Percentiles rank a stretch among this genome's conserved stretches.
phyloP scores from a whole-genome alignment of 2,888 invertebrate species.

The Clusia tigrina region DNA sequence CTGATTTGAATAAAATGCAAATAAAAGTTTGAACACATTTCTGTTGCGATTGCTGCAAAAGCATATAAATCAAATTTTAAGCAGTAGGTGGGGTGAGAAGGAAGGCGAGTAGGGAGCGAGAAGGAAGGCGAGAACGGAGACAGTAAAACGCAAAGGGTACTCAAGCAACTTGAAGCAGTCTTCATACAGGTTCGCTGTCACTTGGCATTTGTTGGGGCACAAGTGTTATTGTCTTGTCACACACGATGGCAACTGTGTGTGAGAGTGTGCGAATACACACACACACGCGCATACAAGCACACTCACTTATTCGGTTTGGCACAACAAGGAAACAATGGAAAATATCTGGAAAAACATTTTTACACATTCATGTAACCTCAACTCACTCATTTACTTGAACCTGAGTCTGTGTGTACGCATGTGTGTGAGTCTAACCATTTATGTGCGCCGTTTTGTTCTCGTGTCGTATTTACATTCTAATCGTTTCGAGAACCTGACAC shows the following conservation, averaged over 20 bases:
- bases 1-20: constrained; percentile 66
- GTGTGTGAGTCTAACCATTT: constrained; percentile 38
- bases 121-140: no score
- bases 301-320: background rate
- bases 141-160: no score
- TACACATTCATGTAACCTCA: background rate
- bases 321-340: no score
- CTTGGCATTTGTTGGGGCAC: background rate
- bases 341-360: background rate
- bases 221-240: background rate
- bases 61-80: background rate
- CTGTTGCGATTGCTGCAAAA: background rate
- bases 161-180: background rate
- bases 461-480: constrained; percentile 20
- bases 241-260: background rate
- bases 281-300: background rate
- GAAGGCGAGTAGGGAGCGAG: no score
- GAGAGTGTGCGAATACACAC: background rate
- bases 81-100: no score
- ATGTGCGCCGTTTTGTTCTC: constrained; percentile 35
- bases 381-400: background rate
- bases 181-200: background rate
- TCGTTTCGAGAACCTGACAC: constrained; percentile 25
- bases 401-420: constrained; percentile 21
- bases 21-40: background rate